Percentiles rank a stretch among this genome's conserved stretches.
Evolutionary conservation across 2,888 invertebrate species (phyloP).

Genomic region (Trachelus iudaicus): DNA sequence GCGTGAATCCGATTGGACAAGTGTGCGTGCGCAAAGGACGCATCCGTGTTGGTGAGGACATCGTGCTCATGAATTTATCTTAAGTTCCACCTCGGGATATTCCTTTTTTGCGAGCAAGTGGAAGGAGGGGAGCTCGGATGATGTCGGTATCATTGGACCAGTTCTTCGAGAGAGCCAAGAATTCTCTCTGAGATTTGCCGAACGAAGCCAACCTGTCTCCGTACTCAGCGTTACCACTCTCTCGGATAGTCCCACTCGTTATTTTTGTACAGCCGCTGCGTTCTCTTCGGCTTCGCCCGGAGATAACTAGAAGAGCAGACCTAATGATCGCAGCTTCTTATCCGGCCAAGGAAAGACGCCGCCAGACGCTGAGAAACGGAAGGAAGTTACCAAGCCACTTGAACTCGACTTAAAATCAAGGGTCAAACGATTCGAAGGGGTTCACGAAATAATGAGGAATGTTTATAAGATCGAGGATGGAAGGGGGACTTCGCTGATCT

Average conservation of each 20-base stretch:
- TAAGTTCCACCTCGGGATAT: slow-evolving; percentile 23
- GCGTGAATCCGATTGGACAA: slow-evolving; percentile 8
- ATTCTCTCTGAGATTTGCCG: slow-evolving; percentile 1
- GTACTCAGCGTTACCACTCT: not conserved
- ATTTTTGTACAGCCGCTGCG: not conserved
- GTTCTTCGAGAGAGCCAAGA: slow-evolving; percentile 22
- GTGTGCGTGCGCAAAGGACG: not conserved
- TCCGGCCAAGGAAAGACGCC: not conserved
- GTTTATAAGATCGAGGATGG: not conserved
- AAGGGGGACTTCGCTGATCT: not conserved
- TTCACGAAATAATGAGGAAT: not conserved
- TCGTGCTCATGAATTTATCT: slow-evolving; percentile 26
- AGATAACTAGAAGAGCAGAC: not conserved
- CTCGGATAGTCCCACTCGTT: not conserved
- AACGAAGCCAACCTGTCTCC: not conserved
- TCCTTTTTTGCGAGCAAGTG: slow-evolving; percentile 25
- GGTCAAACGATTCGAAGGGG: not conserved
- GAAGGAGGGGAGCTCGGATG: slow-evolving; percentile 24
- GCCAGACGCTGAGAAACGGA: not conserved
- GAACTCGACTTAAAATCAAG: not conserved
- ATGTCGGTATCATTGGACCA: slow-evolving; percentile 40
- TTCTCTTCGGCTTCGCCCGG: not conserved
- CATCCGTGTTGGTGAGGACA: slow-evolving; percentile 25
- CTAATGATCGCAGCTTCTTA: not conserved
- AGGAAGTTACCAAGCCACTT: not conserved